Evolutionary conservation across 2,888 invertebrate species (phyloP), one percentile per base, ranked within the genome.

Genomic region (Halictus quadricinctus): DNA sequence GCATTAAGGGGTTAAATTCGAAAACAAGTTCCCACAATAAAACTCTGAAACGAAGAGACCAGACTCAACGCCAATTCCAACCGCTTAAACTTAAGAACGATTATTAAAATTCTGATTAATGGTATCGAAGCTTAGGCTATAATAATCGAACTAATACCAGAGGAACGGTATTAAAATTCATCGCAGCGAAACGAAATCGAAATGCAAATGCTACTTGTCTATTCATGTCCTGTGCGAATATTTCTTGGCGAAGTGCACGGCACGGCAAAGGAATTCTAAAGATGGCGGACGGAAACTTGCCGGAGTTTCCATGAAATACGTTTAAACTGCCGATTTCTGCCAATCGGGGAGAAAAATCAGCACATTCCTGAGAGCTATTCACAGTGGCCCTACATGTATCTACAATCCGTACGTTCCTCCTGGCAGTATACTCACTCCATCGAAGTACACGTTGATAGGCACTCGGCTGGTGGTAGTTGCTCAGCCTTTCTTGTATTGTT

Each of bases 401-500:
- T 66, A 77, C 66, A 75, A 64, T n/a, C 58, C 46, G 82, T 74
- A 75, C 48, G 41, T 85, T 85, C 66, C 82, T 75, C 60, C 60
- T 70, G 58, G 21, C 66, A 29, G 79, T 66, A 70, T 46, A 75
- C 72, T 58, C 81, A 72, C 85, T 84, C 77, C 76, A 73, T 75
- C 60, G 58, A 74, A 48, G 77, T 43, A 80, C 84, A 76, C 77
- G 81, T 81, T 80, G 81, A 88, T 81, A 83, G 79, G 88, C 84
- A 86, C 72, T 83, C 86, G 81, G 69, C 81, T 83, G 72, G 72
- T 75, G 84, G 75, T 88, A 81, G 84, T 83, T 79, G 81, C 58
- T 76, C 78, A 64, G 85, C 76, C 84, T 83, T 78, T 46, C 70
- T 80, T 75, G 83, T 80, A 91, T 92, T 92, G 91, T 92, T 90